Evolutionary conservation across 2,888 invertebrate species (phyloP).

Genomic region (Nudaria mundana): DNA sequence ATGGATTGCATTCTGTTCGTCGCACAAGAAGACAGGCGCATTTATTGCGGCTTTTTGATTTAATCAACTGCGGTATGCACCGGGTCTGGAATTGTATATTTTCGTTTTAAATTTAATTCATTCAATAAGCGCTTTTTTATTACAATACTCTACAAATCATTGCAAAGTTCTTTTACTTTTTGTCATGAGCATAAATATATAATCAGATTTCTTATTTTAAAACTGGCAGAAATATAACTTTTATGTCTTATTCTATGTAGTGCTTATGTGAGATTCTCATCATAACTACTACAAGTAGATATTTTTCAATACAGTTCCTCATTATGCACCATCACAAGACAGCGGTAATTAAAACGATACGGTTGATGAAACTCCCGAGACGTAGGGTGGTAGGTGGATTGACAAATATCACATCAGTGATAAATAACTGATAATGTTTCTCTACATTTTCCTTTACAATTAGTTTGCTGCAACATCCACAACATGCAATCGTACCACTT

Average conservation of each 20-base stretch:
- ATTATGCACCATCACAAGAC: conserved; percentile 44
- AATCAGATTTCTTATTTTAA: too few species aligned
- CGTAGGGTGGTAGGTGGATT: conserved; percentile 70
- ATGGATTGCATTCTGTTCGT: conserved; percentile 67
- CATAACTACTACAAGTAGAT: conserved; percentile 53
- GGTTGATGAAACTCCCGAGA: conserved; percentile 68
- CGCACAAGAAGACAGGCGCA: conserved; percentile 63
- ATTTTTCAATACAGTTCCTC: conserved; percentile 48
- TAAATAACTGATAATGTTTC: conserved; percentile 80
- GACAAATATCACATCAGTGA: conserved; percentile 77
- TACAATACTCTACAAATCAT: too few species aligned
- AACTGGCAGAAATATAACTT: conserved; percentile 67
- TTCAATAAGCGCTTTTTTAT: conserved; percentile 46
- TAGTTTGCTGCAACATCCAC: too few species aligned
- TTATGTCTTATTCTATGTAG: conserved; percentile 68
- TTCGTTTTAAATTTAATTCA: conserved; percentile 48
- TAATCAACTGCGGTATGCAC: conserved; percentile 43
- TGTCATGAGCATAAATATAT: too few species aligned
- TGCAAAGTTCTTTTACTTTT: conserved; percentile 31
- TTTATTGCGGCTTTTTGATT: conserved; percentile 65
- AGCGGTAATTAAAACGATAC: conserved; percentile 33
- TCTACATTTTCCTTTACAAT: conserved; percentile 74
- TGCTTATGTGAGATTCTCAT: conserved; percentile 69
- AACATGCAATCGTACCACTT: conserved; percentile 40
- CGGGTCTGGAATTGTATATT: conserved; percentile 39